Evolutionary conservation across 1,140 invertebrate genomes (phyloP).

Genomic region (Protaetia brevitarsis): DNA sequence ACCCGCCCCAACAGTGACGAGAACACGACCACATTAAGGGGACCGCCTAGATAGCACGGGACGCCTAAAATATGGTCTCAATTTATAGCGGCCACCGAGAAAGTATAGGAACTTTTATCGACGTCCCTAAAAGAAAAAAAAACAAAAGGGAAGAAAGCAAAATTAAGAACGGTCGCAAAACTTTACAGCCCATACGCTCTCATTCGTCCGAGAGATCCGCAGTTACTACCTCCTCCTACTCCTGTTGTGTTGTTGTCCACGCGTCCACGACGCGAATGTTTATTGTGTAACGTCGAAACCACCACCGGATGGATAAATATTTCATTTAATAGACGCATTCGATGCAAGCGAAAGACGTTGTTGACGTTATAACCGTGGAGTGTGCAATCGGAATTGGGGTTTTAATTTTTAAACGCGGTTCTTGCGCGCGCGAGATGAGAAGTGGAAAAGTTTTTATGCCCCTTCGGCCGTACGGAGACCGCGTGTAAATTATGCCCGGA

Average conservation of each 20-base stretch:
- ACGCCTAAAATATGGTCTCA: not conserved
- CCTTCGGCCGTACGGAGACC: not conserved
- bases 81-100: not conserved
- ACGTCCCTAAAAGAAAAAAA: not conserved
- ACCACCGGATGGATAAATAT: not conserved
- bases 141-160: not conserved
- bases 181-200: slow-evolving; percentile 4
- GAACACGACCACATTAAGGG: not conserved
- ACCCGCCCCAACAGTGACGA: not conserved
- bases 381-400: slow-evolving; percentile 6
- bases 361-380: no score
- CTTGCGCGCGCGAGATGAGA: not conserved
- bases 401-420: slow-evolving; percentile 11
- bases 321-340: slow-evolving; percentile 5
- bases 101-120: slow-evolving; percentile 5
- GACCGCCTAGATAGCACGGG: not conserved
- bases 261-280: not conserved
- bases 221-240: slow-evolving; percentile 7
- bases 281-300: no score
- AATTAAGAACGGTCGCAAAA: slow-evolving; percentile 13
- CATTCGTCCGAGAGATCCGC: not conserved
- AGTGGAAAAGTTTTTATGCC: not conserved
- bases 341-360: no score
- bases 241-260: slow-evolving; percentile 7
- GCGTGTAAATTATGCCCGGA: not conserved